A percentile compares a stretch with the other conserved stretches of the same genome.
phyloP scores from a whole-genome alignment of 2,797 vertebrate genomes.

The Xerus rutilus region DNA sequence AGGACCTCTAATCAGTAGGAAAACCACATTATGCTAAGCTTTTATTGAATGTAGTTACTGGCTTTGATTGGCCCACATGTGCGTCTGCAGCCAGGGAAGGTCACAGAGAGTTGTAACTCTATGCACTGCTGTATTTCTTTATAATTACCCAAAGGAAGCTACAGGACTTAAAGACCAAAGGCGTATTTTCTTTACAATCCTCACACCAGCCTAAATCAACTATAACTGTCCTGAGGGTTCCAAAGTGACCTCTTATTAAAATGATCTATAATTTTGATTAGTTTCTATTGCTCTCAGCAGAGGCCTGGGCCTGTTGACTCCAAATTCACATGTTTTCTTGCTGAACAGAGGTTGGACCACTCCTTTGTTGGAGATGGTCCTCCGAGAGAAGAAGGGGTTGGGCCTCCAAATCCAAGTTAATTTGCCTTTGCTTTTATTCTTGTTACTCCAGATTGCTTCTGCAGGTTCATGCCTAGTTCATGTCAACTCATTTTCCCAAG shows the following conservation, averaged over 20 bases:
- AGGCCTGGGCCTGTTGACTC: slow-evolving; percentile 56
- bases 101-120: neutral
- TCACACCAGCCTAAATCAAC: slow-evolving; percentile 65
- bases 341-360: slow-evolving; percentile 51
- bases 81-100: neutral
- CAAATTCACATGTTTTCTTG: slow-evolving; percentile 68
- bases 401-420: slow-evolving; percentile 66
- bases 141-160: slow-evolving; percentile 76
- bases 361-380: slow-evolving; percentile 61
- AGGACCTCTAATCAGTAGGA: neutral
- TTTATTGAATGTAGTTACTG: slow-evolving; percentile 16
- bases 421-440: slow-evolving; percentile 71
- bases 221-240: slow-evolving; percentile 57
- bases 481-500: slow-evolving; percentile 63
- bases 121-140: slow-evolving; percentile 44
- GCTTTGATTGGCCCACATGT: neutral
- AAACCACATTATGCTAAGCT: neutral
- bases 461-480: slow-evolving; percentile 69
- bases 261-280: slow-evolving; percentile 78
- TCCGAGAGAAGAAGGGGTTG: slow-evolving; percentile 42
- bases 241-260: slow-evolving; percentile 78
- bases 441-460: slow-evolving; percentile 56
- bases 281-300: slow-evolving; percentile 73
- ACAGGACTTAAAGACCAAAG: slow-evolving; percentile 59
- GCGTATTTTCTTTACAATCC: slow-evolving; percentile 61